Evolutionary conservation across 1,140 invertebrate genomes (phyloP).

Genomic region (Drosophila lowei): DNA sequence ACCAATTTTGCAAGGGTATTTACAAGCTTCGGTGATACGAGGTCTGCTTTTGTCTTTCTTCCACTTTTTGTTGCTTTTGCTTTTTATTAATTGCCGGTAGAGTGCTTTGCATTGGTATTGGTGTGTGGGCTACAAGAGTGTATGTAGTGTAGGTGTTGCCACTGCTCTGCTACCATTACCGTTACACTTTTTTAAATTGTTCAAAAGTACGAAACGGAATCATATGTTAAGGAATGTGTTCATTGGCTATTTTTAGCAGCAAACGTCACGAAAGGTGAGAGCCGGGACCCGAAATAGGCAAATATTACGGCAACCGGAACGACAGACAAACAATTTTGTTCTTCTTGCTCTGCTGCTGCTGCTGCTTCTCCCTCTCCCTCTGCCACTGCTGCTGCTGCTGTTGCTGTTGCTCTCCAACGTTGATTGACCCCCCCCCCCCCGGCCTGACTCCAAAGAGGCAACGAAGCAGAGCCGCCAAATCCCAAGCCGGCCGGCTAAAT

Average conservation of each 20-base stretch:
- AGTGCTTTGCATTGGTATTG: not conserved
- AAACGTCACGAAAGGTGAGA: slow-evolving; percentile 42
- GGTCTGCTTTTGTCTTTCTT: too few relatives aligned
- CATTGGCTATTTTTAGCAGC: slow-evolving; percentile 39
- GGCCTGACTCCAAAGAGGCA: not conserved
- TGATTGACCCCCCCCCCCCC: slow-evolving; percentile 29
- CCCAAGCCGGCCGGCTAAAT: slow-evolving; percentile 57
- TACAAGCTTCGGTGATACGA: too few relatives aligned
- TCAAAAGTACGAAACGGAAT: slow-evolving; percentile 22
- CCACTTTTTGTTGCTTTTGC: slow-evolving; percentile 13
- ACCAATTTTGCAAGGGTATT: too few relatives aligned
- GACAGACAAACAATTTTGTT: not conserved
- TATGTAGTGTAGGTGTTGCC: too few relatives aligned
- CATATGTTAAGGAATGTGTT: slow-evolving; percentile 37
- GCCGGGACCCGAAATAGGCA: too few relatives aligned
- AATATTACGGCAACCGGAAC: slow-evolving; percentile 23
- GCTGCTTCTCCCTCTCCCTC: slow-evolving; percentile 1
- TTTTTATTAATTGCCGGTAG: slow-evolving; percentile 38
- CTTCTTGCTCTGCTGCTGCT: not conserved
- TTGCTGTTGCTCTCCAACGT: slow-evolving; percentile 13
- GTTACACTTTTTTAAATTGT: slow-evolving; percentile 28
- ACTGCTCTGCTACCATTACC: slow-evolving; percentile 19
- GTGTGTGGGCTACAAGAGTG: too few relatives aligned
- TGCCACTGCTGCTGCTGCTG: not conserved
- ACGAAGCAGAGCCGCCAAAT: slow-evolving; percentile 12